Evolutionary conservation across 2,888 invertebrate genomes (phyloP).

Genomic region (Acrocyrtus sp.): DNA sequence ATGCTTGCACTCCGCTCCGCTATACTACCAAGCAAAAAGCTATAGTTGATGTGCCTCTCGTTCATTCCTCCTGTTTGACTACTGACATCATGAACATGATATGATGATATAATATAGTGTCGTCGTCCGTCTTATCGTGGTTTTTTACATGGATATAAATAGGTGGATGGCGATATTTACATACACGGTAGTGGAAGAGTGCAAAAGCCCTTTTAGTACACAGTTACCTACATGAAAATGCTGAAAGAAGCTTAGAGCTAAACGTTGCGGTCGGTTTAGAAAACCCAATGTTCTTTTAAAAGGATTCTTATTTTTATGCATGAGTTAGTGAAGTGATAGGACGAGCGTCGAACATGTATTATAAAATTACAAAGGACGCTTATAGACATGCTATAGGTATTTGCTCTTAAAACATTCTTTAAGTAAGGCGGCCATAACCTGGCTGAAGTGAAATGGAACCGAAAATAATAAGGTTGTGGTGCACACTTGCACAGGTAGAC

Average conservation of each 20-base stretch:
- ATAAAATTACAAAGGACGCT: too few species aligned
- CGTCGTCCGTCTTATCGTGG: neutral
- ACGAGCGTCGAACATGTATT: too few species aligned
- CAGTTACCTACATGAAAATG: too few species aligned
- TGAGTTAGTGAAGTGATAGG: neutral
- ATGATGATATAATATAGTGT: neutral
- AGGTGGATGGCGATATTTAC: neutral
- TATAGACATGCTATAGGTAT: neutral
- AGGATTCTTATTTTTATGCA: neutral
- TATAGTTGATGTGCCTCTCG: neutral
- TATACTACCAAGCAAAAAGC: too few species aligned
- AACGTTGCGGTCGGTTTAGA: neutral
- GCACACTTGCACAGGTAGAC: neutral
- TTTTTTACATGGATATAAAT: neutral
- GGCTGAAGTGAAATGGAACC: neutral
- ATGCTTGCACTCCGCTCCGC: neutral
- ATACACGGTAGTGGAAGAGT: neutral
- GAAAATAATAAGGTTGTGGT: neutral
- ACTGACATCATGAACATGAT: neutral
- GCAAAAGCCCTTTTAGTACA: neutral
- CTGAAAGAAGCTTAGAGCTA: neutral
- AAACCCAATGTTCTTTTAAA: neutral
- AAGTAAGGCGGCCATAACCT: neutral
- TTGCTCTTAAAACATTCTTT: neutral
- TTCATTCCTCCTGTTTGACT: constrained; percentile 26